Evolutionary conservation across 1,140 invertebrate species (phyloP).

Genomic region (Drosophila jambulina): DNA sequence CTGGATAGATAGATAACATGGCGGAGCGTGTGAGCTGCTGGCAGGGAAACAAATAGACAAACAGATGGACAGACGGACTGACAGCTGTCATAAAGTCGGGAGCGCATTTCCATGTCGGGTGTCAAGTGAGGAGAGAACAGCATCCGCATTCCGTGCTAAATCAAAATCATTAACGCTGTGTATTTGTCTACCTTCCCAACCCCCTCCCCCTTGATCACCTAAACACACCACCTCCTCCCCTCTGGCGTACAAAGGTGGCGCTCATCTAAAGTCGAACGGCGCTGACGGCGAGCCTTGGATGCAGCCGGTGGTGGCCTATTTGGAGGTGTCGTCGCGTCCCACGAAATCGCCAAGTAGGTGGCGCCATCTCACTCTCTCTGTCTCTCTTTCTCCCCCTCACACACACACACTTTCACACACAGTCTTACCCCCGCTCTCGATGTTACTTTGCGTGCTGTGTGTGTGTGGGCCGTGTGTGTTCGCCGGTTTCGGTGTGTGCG

Average conservation of each 20-base stretch:
- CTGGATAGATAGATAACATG: constrained; percentile 13
- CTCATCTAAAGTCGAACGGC: constrained; percentile 67
- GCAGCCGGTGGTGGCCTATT: constrained; percentile 81
- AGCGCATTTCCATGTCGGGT: constrained; percentile 70
- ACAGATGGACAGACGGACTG: constrained; percentile 37
- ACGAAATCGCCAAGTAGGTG: constrained; percentile 85
- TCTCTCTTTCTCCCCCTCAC: constrained; percentile 21
- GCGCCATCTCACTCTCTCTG: constrained; percentile 47
- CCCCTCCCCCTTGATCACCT: background rate
- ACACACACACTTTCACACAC: constrained; percentile 20
- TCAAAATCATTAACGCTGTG: constrained; percentile 72
- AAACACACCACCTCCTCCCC: constrained; percentile 1
- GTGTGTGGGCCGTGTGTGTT: constrained; percentile 38
- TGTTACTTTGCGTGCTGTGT: constrained; percentile 30
- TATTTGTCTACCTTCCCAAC: constrained; percentile 62
- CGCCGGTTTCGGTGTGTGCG: constrained; percentile 30
- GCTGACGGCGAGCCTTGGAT: constrained; percentile 74
- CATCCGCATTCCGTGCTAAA: constrained; percentile 42
- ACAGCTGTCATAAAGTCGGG: constrained; percentile 62
- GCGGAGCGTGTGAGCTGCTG: constrained; percentile 14
- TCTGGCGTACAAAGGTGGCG: constrained; percentile 31
- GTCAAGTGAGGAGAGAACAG: constrained; percentile 32
- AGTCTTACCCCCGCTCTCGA: constrained; percentile 24
- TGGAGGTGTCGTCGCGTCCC: constrained; percentile 83
- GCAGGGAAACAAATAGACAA: constrained; percentile 17